Evolutionary conservation across 2,797 vertebrate species (phyloP).

Genomic region (Mormyrus hasselquistii): DNA sequence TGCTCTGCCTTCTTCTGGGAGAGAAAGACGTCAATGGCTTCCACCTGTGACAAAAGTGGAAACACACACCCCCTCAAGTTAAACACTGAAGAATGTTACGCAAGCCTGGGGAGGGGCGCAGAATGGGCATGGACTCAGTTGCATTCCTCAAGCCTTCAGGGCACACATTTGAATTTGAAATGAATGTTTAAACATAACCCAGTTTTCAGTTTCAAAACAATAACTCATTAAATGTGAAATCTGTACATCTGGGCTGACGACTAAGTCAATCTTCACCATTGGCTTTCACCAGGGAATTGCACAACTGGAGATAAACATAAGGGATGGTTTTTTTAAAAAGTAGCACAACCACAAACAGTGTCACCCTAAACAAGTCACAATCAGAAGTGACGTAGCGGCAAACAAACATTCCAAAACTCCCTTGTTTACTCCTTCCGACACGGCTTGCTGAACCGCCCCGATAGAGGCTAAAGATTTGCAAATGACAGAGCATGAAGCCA

Average conservation of each 20-base stretch:
- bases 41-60: conserved; percentile 53
- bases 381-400: background rate
- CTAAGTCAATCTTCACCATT: background rate
- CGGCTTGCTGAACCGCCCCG: background rate
- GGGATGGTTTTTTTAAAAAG: background rate
- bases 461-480: background rate
- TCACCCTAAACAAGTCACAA: background rate
- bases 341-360: background rate
- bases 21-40: conserved; percentile 54
- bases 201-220: conserved; percentile 4
- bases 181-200: background rate
- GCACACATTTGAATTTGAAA: background rate
- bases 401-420: background rate
- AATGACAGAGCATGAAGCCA: background rate
- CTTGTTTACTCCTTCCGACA: background rate
- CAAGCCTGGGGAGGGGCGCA: background rate
- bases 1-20: conserved; percentile 52
- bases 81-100: background rate
- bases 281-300: background rate
- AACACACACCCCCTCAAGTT: background rate
- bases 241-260: background rate
- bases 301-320: background rate
- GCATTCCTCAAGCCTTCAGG: background rate
- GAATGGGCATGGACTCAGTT: background rate
- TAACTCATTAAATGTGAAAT: background rate